Conservation (phyloP, 2,797 vertebrate species). For the Danio kyathit region DNA sequence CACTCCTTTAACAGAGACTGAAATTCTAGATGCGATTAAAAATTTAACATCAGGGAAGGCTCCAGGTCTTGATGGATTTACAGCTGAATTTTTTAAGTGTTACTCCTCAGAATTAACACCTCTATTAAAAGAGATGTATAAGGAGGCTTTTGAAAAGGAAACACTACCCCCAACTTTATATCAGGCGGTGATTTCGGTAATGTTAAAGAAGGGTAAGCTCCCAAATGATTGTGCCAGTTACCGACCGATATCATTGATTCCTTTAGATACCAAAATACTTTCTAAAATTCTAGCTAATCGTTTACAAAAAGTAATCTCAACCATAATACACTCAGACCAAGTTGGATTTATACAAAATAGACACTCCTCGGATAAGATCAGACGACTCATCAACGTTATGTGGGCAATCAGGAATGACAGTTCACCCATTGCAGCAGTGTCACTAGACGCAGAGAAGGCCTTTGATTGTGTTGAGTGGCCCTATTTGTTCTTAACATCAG, state of each 20-base stretch:
- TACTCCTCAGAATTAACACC: constrained; percentile 6
- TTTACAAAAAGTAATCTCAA: constrained; percentile 11
- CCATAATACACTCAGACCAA: constrained; percentile 6
- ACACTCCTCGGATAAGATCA: not conserved
- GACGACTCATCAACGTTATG: constrained; percentile 26
- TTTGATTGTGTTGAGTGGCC: no score
- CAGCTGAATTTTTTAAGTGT: no score
- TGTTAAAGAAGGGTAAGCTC: no score
- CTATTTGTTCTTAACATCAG: no score
- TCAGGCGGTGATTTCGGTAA: no score
- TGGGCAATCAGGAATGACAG: not conserved
- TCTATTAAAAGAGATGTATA: no score
- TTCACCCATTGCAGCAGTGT: no score
- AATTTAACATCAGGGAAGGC: not conserved
- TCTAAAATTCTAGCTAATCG: constrained; percentile 29
- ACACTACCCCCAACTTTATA: no score
- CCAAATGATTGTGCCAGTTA: no score
- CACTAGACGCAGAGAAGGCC: no score
- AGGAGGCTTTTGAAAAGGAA: no score
- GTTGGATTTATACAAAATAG: not conserved
- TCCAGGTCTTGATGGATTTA: no score
- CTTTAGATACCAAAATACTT: not conserved
- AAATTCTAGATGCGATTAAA: not conserved
- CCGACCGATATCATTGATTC: not conserved
- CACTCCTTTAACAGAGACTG: not conserved